Evolutionary conservation across 2,113 vertebrate species (phyloP).

Genomic region (Brachypteracias leptosomus): DNA sequence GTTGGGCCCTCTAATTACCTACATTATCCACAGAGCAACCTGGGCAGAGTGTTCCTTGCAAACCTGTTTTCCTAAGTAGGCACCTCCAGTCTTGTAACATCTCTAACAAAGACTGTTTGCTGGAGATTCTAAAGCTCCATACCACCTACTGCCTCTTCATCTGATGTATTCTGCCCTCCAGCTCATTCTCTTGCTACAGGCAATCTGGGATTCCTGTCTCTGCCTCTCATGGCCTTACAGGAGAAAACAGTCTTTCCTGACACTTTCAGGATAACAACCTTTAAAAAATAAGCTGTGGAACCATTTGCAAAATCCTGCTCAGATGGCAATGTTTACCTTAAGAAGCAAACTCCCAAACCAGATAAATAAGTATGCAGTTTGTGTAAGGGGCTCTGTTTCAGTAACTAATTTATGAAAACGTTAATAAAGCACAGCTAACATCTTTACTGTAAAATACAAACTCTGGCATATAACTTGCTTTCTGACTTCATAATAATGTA

Average conservation of each 20-base stretch:
- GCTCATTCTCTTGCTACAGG: background rate
- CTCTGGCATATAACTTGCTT: constrained; percentile 16
- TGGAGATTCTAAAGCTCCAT: background rate
- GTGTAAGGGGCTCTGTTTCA: constrained; percentile 8
- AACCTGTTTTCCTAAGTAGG: background rate
- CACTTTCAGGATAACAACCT: background rate
- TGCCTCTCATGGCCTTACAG: background rate
- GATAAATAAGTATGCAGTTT: background rate
- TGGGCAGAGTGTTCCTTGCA: background rate
- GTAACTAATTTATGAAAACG: constrained; percentile 52
- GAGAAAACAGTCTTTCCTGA: background rate
- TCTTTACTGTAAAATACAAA: constrained; percentile 41
- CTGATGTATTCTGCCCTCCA: background rate
- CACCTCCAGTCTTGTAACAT: background rate
- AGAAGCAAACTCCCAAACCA: background rate
- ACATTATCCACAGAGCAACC: background rate
- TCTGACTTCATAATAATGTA: constrained; percentile 46
- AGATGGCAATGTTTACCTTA: background rate
- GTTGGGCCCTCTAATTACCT: background rate
- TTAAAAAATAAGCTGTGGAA: background rate
- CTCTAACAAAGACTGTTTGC: background rate
- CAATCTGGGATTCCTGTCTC: background rate
- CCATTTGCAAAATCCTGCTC: background rate
- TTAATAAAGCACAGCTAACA: constrained; percentile 28
- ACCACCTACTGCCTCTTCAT: background rate